A percentile compares a stretch with the other conserved stretches of the same genome.
Conservation (phyloP, 2,888 invertebrate genomes). For the Epiblema foenella region DNA sequence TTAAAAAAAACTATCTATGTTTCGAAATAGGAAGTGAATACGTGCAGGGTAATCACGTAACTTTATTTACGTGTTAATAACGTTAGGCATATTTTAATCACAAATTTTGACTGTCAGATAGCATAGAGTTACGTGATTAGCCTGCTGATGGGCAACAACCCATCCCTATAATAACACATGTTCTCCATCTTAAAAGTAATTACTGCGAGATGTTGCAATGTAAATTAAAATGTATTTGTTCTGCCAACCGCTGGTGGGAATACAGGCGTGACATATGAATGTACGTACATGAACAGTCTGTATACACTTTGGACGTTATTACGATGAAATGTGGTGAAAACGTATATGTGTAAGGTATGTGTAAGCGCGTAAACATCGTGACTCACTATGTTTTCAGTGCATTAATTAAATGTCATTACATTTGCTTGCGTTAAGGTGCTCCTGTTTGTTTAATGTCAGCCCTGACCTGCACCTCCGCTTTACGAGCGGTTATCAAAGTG, state of each 20-base stretch:
- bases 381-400: conserved; percentile 43
- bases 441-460: conserved; percentile 55
- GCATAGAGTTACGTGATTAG: too few species aligned
- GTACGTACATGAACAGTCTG: too few species aligned
- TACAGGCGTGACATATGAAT: not conserved
- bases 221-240: conserved; percentile 6
- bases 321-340: too few species aligned
- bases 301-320: too few species aligned
- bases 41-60: too few species aligned
- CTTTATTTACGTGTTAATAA: too few species aligned
- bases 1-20: too few species aligned
- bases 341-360: too few species aligned
- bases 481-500: conserved; percentile 36
- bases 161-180: not conserved
- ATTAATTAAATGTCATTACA: conserved; percentile 50
- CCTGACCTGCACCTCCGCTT: conserved; percentile 50
- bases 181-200: not conserved
- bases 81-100: too few species aligned
- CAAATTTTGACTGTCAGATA: too few species aligned
- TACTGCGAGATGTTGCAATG: not conserved
- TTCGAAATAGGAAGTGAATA: too few species aligned
- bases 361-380: not conserved
- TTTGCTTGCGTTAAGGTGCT: conserved; percentile 49
- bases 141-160: not conserved
- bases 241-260: not conserved